A percentile compares a stretch with the other conserved stretches of the same genome.
These are phyloP conservation scores for Epinephelus coioides DNA, from an alignment of 2,797 vertebrate species.

Conservation along the genomic window DNA sequence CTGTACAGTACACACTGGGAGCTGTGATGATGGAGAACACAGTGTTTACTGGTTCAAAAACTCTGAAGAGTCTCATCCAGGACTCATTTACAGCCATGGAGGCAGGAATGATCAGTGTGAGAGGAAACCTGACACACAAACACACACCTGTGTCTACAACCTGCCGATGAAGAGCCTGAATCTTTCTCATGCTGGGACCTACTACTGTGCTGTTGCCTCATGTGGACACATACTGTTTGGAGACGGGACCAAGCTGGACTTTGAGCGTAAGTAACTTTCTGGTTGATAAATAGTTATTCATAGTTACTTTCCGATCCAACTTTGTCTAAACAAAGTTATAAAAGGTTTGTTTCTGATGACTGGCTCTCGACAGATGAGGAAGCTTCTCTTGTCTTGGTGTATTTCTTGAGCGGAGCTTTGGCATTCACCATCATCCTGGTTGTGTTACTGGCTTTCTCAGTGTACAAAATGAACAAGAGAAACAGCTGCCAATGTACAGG, in stretches of 20 bases:
- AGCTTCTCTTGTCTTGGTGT: background rate
- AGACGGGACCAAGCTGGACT: background rate
- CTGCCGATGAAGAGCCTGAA: no score
- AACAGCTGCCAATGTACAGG: background rate
- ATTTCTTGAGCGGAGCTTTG: constrained; percentile 31
- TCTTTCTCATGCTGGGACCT: no score
- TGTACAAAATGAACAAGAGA: constrained; percentile 10
- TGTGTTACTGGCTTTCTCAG: constrained; percentile 11
- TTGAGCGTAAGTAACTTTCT: constrained; percentile 1
- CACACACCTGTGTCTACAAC: no score
- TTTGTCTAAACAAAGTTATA: no score
- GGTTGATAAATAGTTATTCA: background rate
- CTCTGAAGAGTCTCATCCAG: background rate
- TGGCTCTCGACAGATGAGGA: constrained; percentile 7
- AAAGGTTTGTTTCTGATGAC: background rate
- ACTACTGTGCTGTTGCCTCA: no score
- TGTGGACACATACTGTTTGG: no score
- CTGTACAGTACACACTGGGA: background rate
- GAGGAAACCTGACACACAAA: no score
- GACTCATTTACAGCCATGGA: no score
- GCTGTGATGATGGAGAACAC: constrained; percentile 52
- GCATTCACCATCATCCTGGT: constrained; percentile 14
- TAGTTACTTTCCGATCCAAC: background rate
- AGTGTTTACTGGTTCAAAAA: constrained; percentile 64
- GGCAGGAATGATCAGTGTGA: no score